Base-by-base conservation (phyloP, 1,140 invertebrate genomes). In the Telenomus remus region DNA sequence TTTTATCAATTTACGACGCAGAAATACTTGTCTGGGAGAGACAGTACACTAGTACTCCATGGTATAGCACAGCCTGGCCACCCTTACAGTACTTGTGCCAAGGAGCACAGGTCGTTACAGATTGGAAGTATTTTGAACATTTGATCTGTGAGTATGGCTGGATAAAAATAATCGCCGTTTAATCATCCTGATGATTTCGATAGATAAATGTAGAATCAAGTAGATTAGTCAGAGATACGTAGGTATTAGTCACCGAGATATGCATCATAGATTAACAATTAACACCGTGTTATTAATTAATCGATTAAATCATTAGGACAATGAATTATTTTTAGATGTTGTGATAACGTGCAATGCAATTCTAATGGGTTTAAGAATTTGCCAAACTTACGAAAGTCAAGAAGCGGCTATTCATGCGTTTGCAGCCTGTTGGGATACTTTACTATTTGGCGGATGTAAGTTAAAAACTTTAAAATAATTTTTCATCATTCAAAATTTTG, bases 1-100 rank as follows among this genome's bases (percentile, higher is more conserved):
- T 97, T 86, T 91, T 93, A 43, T 90, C 91, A 46, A 88, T 97
- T 53, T 97, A 95, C 84, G 94, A 96, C 79, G 90, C 91, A 9
- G 88, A 90, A 35, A 91, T 91, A 57, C 87, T 96, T 27, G 90
- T 91, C 59, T 97, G 95, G 95, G 91, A 92, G 70, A 89, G 90
- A 42, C 92, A 93, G 81, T 89, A 91, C 53, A 89, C 90, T 5
- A 88, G 89, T 39, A 90, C 91, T 73, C 92, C 93, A 0, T 95
- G 94, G 94, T 95, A 93, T 83, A 88, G 88, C 61, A 83, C 89
- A 50, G 79, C 90, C 48, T 90, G 91, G 86, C 88, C 89, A 61
- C 89, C 90, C 35, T 73, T 94, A 0, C 91, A 92, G 76, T 89
- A 90, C 14, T 76, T 92, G 9, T 94, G 90, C 76, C 90, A 90